Base-by-base conservation (phyloP, 1,140 invertebrate species). In the Temnothorax longispinosus region DNA sequence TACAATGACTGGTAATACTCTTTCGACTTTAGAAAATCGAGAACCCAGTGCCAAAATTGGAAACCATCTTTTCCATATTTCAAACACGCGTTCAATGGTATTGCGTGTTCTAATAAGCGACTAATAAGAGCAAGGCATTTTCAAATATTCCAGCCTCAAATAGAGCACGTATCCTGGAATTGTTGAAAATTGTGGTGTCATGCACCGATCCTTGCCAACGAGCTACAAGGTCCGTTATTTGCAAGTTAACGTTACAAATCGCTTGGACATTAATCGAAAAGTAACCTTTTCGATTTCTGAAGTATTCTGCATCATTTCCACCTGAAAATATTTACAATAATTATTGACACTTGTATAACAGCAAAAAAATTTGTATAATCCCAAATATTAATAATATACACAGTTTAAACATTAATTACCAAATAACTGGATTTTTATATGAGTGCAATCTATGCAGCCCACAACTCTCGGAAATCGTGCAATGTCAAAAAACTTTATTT, bases 361-460 rank as follows among this genome's bases (percentile, higher is more conserved):
- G 27, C 27, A 27, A 27, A 27, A 27, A 27, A 27, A 27, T 27
- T 27, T 27, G 27, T 27, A 27, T 27, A 1, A 27, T 27, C 27
- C 27, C 27, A 27, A 27, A 27, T 27, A 27, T 27, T 1, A 27
- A 27, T 27, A 1, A 27, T 27, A 27, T 27, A 27, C 27, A 1
- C 27, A 27, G 27, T 27, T 50, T 8, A 50, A 50, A 50, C 3
- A 13, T 50, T 56, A 56, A 10, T 58, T 58, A 58, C 54, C 54
- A 56, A 56, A 56, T 50, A 44, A 71, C 21, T 71, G 67, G 1
- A 71, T 32, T 32, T 50, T 47, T 2, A 71, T n/a, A 15, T 71
- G 67, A 50, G 67, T 71, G 44, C 67, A 71, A 32, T 71, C 67
- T 2, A 71, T 50, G 11, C 67, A 71, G 5, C 67, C 67, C 10